Evolutionary conservation across 2,888 invertebrate species (phyloP), one percentile per base, ranked within the genome.

Genomic region (Noctua comes): DNA sequence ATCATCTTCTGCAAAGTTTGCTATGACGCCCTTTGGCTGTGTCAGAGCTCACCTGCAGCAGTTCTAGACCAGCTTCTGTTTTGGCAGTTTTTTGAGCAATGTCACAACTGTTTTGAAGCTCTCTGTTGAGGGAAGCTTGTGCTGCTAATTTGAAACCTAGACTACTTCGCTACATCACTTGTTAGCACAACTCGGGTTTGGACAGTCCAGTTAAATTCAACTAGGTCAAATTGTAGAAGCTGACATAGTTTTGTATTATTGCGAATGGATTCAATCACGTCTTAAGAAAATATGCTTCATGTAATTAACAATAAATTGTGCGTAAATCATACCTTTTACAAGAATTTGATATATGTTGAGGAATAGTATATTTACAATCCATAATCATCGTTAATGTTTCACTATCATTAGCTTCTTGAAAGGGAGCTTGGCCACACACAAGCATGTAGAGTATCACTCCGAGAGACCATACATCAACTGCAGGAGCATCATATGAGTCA

Each of bases 311-410:
- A 27, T 40, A 66, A 1, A 68, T 1, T 48, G 31, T 36, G 43
- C 40, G 51, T 48, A 62, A 68, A 51, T 62, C 70, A 71, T 91
- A 98, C 98, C 97, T 97, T 96, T 98, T 98, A 95, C 99, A 99
- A 81, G 98, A 98, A 74, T 97, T 97, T 21, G 99, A 98, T 86
- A 99, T 98, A 95, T 99, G 98, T 48, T 97, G 95, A 76, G 99
- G 99, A 91, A 99, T 98, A 79, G 98, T 98, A 94, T 99, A 99
- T 97, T 99, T 99, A 97, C 99, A 99, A 96, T 99, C 99, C 99
- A 99, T 99, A 88, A 99, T 99, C 99, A 99, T 99, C 51, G 99
- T 99, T 76, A 99, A 97, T 0, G 99, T 99, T 97, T 99, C 99
- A 91, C 99, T 99, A 96, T 99, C 99, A 95, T 99, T 99, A 51